These are phyloP conservation scores for Acipenser oxyrinchus DNA, from an alignment of 2,797 vertebrate species.

Conservation along the genomic window DNA sequence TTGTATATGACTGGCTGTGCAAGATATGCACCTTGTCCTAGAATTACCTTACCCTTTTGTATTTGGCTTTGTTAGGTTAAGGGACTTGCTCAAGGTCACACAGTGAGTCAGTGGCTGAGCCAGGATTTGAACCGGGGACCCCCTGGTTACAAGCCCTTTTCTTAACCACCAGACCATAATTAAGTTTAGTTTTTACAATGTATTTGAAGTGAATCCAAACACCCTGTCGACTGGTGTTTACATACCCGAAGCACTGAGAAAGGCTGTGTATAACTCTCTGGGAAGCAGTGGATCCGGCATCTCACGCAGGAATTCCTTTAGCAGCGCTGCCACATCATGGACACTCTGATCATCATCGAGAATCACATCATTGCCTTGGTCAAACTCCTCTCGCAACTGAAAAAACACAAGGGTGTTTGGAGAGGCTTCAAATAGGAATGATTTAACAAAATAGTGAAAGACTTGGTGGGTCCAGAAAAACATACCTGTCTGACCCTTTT, in stretches of 20 bases:
- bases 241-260: conserved; percentile 76
- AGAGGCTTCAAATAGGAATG: neutral
- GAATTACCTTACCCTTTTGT: neutral
- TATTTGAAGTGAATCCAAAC: neutral
- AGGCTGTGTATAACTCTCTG: conserved; percentile 75
- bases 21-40: neutral
- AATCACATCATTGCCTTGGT: conserved; percentile 66
- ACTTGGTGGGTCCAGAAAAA: neutral
- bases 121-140: too few relatives aligned
- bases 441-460: neutral
- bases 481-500: conserved; percentile 5
- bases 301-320: conserved; percentile 83
- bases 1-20: too few relatives aligned
- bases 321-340: conserved; percentile 82
- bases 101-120: too few relatives aligned
- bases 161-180: too few relatives aligned
- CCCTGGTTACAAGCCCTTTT: too few relatives aligned
- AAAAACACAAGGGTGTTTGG: conserved; percentile 21
- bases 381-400: conserved; percentile 81
- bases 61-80: too few relatives aligned
- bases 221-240: neutral
- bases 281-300: conserved; percentile 81
- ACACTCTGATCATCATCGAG: conserved; percentile 79
- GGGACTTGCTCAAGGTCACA: too few relatives aligned
- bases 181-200: neutral